Evolutionary conservation across 2,888 invertebrate species (phyloP).

Genomic region (Aphodius granarius): DNA sequence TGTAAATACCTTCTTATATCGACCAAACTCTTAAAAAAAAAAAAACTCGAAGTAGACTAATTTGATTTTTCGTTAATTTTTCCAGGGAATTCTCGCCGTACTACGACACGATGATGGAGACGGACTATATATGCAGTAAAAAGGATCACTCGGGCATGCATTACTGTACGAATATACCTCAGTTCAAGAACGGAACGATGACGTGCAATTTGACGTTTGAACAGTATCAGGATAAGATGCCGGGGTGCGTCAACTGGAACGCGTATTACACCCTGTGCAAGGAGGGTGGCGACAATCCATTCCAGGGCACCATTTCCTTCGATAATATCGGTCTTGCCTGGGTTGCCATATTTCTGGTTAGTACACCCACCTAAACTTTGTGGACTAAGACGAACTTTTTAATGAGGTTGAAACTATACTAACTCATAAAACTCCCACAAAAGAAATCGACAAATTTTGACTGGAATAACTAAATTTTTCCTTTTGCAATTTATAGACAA

Average conservation of each 20-base stretch:
- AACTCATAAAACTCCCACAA: no score
- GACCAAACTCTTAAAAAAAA: background rate
- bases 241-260: slow-evolving; percentile 97
- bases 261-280: slow-evolving; percentile 96
- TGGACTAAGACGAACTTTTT: background rate
- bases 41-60: background rate
- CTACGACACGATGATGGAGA: slow-evolving; percentile 85
- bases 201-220: slow-evolving; percentile 72
- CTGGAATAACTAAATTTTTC: no score
- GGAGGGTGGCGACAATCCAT: slow-evolving; percentile 93
- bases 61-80: slow-evolving; percentile 38
- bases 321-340: slow-evolving; percentile 99
- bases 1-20: background rate
- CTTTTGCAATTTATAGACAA: no score
- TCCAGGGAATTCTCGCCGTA: slow-evolving; percentile 71
- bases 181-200: slow-evolving; percentile 71
- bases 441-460: no score
- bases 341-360: slow-evolving; percentile 99
- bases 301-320: slow-evolving; percentile 98
- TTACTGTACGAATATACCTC: slow-evolving; percentile 80
- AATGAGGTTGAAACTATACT: no score
- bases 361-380: slow-evolving; percentile 43
- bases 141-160: slow-evolving; percentile 96
- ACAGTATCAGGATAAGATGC: slow-evolving; percentile 40
- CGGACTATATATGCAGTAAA: slow-evolving; percentile 96